These are phyloP conservation scores for Oxytorus armatus DNA, from an alignment of 2,888 invertebrate genomes.

Conservation along the genomic window DNA sequence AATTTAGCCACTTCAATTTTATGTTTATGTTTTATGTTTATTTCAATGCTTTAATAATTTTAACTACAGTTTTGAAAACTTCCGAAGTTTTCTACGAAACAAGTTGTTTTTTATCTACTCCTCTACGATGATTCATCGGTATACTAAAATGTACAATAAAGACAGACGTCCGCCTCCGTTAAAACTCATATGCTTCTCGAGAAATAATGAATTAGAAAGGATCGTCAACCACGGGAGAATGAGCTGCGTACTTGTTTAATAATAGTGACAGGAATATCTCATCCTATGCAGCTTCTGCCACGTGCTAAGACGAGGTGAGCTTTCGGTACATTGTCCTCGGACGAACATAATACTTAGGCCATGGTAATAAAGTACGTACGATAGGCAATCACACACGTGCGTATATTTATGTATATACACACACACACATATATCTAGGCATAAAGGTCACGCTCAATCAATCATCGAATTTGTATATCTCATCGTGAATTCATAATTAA, in stretches of 20 bases:
- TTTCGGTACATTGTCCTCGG: background rate
- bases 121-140: constrained; percentile 1
- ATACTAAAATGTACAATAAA: background rate
- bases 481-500: constrained; percentile 20
- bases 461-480: constrained; percentile 26
- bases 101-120: constrained; percentile 1
- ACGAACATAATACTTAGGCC: constrained; percentile 2
- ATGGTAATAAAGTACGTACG: constrained; percentile 18
- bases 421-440: background rate
- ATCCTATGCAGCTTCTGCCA: constrained; percentile 22
- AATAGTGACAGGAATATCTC: constrained; percentile 19
- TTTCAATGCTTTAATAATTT: background rate
- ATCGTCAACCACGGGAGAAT: constrained; percentile 33
- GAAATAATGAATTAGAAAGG: constrained; percentile 30
- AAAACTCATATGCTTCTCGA: constrained; percentile 12
- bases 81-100: background rate
- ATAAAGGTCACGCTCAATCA: constrained; percentile 38
- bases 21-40: background rate
- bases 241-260: constrained; percentile 17
- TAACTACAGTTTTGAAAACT: background rate
- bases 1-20: background rate
- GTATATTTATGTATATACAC: no score
- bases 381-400: background rate
- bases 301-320: background rate
- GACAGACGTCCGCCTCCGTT: constrained; percentile 3